Conservation (phyloP, 2,888 invertebrate genomes). For the Helicoverpa assulta region DNA sequence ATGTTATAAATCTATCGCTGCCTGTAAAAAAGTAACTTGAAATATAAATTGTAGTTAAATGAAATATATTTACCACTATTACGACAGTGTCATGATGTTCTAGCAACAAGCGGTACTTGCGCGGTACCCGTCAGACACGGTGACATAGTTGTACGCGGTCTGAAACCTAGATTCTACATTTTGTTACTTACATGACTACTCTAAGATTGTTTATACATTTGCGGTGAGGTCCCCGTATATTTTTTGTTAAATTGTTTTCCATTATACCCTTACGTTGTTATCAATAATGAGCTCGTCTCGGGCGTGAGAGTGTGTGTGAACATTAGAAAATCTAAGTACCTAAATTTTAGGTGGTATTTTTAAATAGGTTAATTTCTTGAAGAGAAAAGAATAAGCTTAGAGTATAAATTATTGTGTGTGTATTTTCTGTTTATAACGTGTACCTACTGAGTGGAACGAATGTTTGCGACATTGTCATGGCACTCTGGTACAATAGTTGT, state of each 20-base stretch:
- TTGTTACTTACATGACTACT: conserved; percentile 51
- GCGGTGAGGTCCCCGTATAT: conserved; percentile 65
- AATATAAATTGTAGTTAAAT: conserved; percentile 69
- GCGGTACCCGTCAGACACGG: neutral
- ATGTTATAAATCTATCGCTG: conserved; percentile 72
- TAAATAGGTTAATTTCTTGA: conserved; percentile 84
- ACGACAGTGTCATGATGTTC: conserved; percentile 24
- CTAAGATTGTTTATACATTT: conserved; percentile 70
- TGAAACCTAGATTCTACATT: conserved; percentile 30
- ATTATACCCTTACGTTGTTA: conserved; percentile 76
- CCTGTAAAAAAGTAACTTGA: conserved; percentile 64
- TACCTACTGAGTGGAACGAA: conserved; percentile 76
- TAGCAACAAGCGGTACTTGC: conserved; percentile 63
- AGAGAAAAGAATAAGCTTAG: conserved; percentile 83
- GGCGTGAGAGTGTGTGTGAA: conserved; percentile 82
- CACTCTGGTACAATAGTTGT: conserved; percentile 86
- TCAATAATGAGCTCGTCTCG: conserved; percentile 69
- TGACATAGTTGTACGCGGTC: conserved; percentile 29
- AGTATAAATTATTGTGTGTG: conserved; percentile 89
- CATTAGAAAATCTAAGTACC: conserved; percentile 84
- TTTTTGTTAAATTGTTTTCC: conserved; percentile 80
- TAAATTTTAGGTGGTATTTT: conserved; percentile 84
- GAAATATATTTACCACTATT: conserved; percentile 57
- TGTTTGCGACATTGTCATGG: conserved; percentile 75
- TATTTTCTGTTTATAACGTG: conserved; percentile 86